A percentile compares a stretch with the other conserved stretches of the same genome.
These are phyloP conservation scores for Musca domestica DNA, from an alignment of 1,140 invertebrate species.

Conservation along the genomic window DNA sequence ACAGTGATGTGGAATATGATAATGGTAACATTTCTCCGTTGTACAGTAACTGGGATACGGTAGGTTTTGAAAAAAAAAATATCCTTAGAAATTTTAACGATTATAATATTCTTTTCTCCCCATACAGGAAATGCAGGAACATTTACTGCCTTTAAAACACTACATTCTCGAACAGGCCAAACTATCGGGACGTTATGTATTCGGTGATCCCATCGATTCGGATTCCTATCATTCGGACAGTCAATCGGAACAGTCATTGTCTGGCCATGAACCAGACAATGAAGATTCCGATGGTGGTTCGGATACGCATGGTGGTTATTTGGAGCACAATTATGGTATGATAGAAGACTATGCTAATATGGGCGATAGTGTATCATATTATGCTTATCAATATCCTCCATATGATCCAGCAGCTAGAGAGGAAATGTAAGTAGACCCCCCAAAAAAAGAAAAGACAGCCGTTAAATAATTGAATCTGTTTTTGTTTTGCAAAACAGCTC, in stretches of 20 bases:
- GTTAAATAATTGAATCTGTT: not conserved
- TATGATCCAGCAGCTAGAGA: slow-evolving; percentile 52
- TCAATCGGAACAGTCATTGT: slow-evolving; percentile 58
- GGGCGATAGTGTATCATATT: slow-evolving; percentile 60
- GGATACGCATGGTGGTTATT: slow-evolving; percentile 63
- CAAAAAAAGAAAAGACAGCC: not conserved
- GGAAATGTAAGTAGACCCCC: slow-evolving; percentile 43
- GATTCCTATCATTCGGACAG: slow-evolving; percentile 65
- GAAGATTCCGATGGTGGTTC: slow-evolving; percentile 66
- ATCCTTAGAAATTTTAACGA: no score
- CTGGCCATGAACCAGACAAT: slow-evolving; percentile 67
- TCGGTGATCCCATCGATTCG: slow-evolving; percentile 65
- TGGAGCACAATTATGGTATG: slow-evolving; percentile 59
- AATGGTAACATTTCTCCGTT: slow-evolving; percentile 63
- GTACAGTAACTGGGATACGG: slow-evolving; percentile 70
- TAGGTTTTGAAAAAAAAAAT: no score
- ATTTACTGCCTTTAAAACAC: slow-evolving; percentile 79
- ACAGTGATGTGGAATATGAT: slow-evolving; percentile 57
- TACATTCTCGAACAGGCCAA: slow-evolving; percentile 85
- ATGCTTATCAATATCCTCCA: slow-evolving; percentile 59
- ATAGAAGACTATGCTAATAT: slow-evolving; percentile 52
- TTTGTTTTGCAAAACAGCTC: no score
- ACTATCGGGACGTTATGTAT: slow-evolving; percentile 69
- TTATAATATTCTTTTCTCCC: no score
- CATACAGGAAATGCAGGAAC: slow-evolving; percentile 61